These are phyloP conservation scores for Uria aalge DNA, from an alignment of 2,113 vertebrate genomes.

Conservation along the genomic window DNA sequence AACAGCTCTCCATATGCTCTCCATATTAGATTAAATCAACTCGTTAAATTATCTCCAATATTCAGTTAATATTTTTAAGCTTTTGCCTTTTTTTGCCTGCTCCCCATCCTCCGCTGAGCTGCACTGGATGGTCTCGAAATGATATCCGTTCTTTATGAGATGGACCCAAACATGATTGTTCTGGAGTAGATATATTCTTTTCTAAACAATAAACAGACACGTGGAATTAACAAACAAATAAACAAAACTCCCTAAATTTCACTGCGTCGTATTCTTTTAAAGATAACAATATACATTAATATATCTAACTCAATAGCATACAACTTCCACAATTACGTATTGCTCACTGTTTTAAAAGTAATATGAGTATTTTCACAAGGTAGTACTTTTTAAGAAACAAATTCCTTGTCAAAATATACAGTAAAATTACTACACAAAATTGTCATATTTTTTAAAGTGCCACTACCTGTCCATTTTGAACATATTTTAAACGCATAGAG, in stretches of 20 bases:
- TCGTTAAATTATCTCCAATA: neutral
- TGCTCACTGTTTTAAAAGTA: neutral
- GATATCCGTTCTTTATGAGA: constrained; percentile 83
- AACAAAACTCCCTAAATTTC: neutral
- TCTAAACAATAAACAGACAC: constrained; percentile 68
- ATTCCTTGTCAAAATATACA: neutral
- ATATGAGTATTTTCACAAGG: neutral
- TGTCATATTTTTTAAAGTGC: neutral
- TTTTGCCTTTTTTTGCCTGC: constrained; percentile 84
- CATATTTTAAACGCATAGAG: neutral
- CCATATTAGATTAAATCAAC: neutral
- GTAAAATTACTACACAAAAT: neutral
- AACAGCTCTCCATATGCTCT: constrained; percentile 16
- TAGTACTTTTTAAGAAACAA: neutral
- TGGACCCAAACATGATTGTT: constrained; percentile 64
- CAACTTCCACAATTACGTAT: neutral
- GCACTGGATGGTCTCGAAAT: constrained; percentile 83
- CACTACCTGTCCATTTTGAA: neutral
- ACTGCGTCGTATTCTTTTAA: neutral
- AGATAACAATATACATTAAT: neutral
- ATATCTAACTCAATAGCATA: neutral
- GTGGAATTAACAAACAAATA: constrained; percentile 28
- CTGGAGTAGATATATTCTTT: constrained; percentile 70
- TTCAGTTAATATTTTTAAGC: constrained; percentile 49
- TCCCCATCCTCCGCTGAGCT: constrained; percentile 90